Evolutionary conservation across 2,888 invertebrate genomes (phyloP), one percentile per base, ranked within the genome.

Genomic region (Nymphalis polychloros): DNA sequence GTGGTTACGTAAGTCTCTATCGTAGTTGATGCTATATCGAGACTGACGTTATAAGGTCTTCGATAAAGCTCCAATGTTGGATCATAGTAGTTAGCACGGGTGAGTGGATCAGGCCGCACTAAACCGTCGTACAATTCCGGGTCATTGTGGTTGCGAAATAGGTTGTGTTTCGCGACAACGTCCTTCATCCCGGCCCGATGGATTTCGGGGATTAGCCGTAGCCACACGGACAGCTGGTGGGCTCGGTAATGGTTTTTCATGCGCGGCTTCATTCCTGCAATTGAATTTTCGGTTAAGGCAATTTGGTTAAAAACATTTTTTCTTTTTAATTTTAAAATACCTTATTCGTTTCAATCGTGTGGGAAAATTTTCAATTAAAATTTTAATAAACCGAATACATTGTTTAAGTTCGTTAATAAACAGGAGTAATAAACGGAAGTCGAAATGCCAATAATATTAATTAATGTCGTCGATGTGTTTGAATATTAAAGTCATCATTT

Each of bases 211-310:
- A 99, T 97, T 65, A 98, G 94, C 68, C 98, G 96, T 65, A 98
- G 89, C 98, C 98, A 99, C 75, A 98, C 97, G 70, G 98, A 98
- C 74, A 98, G 94, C 87, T 98, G 98, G 92, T 98, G 98, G n/a
- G 98, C 98, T 57, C 98, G 95, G 93, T 97, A 98, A 93, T 98
- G 98, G 90, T 98, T 97, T 89, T 97, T 97, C 94, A 97, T 95
- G 79, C 96, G 95, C 17, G 98, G 97, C 84, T 98, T 97, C 95
- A 97, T 96, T 74, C 97, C 98, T 98, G 94, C 80, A 87, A 89
- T 66, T 16, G 50, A 68, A 64, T 49, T 64, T 55, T 59, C 19
- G 13, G 31, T 65, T 48, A 61, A 65, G 19, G 4, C 19, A 31
- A 53, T 59, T 31, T 41, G 17, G 35, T 2, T 41, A 13, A 16